These are phyloP conservation scores for Cynodonichthys magdalenae DNA, from an alignment of 2,797 vertebrate species.

Conservation along the genomic window DNA sequence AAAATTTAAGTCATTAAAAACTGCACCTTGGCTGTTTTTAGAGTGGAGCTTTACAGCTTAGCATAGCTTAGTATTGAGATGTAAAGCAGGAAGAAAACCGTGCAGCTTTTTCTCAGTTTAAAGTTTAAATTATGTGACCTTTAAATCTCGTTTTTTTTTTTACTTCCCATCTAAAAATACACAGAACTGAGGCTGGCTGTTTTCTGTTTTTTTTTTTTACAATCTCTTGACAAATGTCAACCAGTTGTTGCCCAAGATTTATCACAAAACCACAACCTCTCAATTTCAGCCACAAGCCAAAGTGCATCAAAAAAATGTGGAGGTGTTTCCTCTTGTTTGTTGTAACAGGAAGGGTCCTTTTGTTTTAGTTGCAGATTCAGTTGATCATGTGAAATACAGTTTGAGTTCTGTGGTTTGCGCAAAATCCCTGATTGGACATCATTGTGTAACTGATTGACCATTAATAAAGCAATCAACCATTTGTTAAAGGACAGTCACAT, in stretches of 20 bases:
- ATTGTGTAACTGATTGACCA: conserved; percentile 34
- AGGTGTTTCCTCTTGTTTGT: conserved; percentile 1
- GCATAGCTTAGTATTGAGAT: neutral
- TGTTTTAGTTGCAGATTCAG: neutral
- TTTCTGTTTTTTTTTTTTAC: neutral
- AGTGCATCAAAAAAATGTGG: neutral
- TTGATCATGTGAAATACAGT: neutral
- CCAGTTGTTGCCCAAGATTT: neutral
- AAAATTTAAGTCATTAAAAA: no score
- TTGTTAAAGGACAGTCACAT: conserved; percentile 22
- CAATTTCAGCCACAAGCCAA: neutral
- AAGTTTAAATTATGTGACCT: conserved; percentile 1
- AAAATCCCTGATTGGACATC: conserved; percentile 36
- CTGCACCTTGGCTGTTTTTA: no score
- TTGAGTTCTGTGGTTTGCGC: conserved; percentile 10
- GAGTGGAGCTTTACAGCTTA: no score
- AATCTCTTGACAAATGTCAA: neutral
- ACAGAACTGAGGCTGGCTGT: no score
- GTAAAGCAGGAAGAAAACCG: neutral
- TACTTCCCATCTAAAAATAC: neutral
- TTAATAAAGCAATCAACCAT: conserved; percentile 39
- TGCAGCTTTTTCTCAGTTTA: neutral
- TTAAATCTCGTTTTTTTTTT: neutral
- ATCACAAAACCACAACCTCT: accelerated
- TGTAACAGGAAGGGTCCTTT: neutral